A percentile compares a stretch with the other conserved stretches of the same genome.
These are phyloP conservation scores for Oligia fasciuncula DNA, from an alignment of 2,888 invertebrate genomes.

Conservation along the genomic window DNA sequence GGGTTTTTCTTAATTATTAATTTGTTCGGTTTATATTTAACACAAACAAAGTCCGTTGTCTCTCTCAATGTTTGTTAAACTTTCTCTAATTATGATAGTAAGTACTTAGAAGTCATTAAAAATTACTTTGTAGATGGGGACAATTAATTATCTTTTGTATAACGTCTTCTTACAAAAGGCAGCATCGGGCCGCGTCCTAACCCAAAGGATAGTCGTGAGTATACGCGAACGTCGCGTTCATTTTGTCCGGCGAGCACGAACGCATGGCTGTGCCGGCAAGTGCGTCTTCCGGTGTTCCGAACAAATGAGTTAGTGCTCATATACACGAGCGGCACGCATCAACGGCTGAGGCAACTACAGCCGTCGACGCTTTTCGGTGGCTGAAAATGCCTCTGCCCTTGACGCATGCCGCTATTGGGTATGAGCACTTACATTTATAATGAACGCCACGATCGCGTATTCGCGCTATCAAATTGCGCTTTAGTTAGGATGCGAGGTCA, in stretches of 20 bases:
- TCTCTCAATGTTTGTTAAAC: slow-evolving; percentile 4
- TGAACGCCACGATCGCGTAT: background rate
- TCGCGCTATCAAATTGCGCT: background rate
- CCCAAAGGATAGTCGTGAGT: background rate
- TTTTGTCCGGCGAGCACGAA: background rate
- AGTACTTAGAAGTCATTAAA: background rate
- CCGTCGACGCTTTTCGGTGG: background rate
- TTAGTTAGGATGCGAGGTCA: background rate
- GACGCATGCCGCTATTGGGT: background rate
- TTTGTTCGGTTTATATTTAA: slow-evolving; percentile 1
- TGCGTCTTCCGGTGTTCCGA: background rate
- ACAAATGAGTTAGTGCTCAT: background rate
- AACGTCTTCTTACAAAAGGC: background rate
- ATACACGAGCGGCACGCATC: background rate
- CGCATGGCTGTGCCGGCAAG: too few relatives aligned
- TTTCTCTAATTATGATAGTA: background rate
- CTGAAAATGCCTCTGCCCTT: background rate
- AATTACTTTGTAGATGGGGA: background rate
- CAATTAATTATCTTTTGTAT: background rate
- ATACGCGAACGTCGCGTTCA: too few relatives aligned
- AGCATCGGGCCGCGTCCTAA: background rate
- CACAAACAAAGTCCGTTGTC: background rate
- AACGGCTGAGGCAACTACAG: background rate
- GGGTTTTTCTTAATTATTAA: slow-evolving; percentile 3
- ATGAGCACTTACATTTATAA: background rate